Evolutionary conservation across 2,113 vertebrate genomes (phyloP).

Genomic region (Serilophus lunatus): DNA sequence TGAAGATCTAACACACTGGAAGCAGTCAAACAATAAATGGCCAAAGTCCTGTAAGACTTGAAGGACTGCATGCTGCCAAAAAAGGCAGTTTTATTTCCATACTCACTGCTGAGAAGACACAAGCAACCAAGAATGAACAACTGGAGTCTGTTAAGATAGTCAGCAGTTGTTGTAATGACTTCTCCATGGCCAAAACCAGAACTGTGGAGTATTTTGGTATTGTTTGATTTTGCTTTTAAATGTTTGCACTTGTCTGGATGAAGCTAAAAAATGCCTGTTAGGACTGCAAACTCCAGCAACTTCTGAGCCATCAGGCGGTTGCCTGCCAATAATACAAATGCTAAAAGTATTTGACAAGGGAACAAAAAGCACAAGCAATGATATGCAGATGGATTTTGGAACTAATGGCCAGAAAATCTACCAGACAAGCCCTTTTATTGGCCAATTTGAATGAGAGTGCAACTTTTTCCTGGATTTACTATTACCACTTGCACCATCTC

Average conservation of each 20-base stretch:
- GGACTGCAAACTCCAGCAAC: neutral
- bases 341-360: conserved; percentile 26
- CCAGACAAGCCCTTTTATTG: neutral
- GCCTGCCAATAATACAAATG: conserved; percentile 41
- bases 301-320: conserved; percentile 21
- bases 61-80: conserved; percentile 14
- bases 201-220: conserved; percentile 20
- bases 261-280: conserved; percentile 4
- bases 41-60: neutral
- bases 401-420: conserved; percentile 1
- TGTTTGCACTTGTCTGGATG: conserved; percentile 39
- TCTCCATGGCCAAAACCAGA: neutral
- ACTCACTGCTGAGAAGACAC: neutral
- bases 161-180: conserved; percentile 17
- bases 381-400: conserved; percentile 19
- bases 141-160: conserved; percentile 33
- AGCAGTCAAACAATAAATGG: conserved; percentile 32
- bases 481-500: neutral
- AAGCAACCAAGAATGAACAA: conserved; percentile 48
- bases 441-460: neutral
- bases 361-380: conserved; percentile 16
- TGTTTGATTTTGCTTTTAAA: conserved; percentile 41
- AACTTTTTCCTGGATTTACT: conserved; percentile 12
- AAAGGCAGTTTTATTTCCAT: conserved; percentile 56
- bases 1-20: neutral